phyloP scores from a whole-genome alignment of 2,888 invertebrate genomes.

The Drosophila borborema region DNA sequence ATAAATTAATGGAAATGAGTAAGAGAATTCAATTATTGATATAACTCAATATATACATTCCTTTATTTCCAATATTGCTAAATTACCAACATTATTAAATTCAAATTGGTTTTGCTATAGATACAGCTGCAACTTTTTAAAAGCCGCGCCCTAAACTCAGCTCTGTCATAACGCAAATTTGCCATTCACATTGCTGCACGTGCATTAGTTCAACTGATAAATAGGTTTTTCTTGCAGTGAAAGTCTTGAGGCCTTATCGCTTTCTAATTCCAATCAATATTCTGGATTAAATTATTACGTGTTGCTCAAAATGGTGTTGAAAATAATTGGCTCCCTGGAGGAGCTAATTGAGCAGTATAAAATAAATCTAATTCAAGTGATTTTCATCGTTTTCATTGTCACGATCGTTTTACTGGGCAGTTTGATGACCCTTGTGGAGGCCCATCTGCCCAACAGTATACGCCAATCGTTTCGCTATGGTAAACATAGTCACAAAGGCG shows the following conservation, averaged over 20 bases:
- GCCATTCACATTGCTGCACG: conserved; percentile 14
- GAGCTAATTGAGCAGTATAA: conserved; percentile 66
- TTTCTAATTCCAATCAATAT: conserved; percentile 20
- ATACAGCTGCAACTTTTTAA: background rate
- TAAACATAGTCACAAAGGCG: conserved; percentile 88
- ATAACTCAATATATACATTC: background rate
- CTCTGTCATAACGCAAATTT: conserved; percentile 1
- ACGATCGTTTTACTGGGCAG: conserved; percentile 87
- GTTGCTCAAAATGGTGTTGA: conserved; percentile 29
- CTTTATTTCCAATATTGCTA: background rate
- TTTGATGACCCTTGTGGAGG: conserved; percentile 88
- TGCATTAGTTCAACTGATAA: conserved; percentile 26
- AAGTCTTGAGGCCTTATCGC: conserved; percentile 31
- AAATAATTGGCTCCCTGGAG: conserved; percentile 44
- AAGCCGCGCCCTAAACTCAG: background rate
- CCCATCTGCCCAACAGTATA: conserved; percentile 88
- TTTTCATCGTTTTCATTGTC: conserved; percentile 80
- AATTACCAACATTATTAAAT: background rate
- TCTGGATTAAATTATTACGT: conserved; percentile 24
- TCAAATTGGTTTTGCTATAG: background rate
- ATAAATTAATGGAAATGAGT: background rate
- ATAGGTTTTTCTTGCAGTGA: conserved; percentile 22
- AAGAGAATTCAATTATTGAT: background rate
- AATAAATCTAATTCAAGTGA: conserved; percentile 78
- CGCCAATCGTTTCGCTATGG: conserved; percentile 90